phyloP scores from a whole-genome alignment of 2,113 vertebrate species.

The Nyctereutes procyonoides region DNA sequence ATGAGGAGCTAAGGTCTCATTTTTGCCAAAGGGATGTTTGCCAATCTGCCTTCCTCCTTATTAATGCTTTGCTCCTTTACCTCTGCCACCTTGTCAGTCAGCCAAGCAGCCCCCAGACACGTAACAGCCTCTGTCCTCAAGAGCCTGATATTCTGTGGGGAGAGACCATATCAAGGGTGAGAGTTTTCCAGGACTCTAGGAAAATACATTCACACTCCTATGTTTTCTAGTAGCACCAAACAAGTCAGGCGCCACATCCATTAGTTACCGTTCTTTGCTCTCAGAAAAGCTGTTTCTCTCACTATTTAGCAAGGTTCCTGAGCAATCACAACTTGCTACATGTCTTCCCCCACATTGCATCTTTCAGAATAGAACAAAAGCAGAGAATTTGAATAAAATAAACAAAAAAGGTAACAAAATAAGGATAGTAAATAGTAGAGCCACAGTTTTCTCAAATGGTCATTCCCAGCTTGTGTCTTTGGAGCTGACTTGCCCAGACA shows the following conservation, averaged over 20 bases:
- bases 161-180: not conserved
- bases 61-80: slow-evolving; percentile 53
- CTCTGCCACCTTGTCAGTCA: slow-evolving; percentile 8
- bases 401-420: not conserved
- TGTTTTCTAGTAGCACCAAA: not conserved
- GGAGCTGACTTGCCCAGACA: not conserved
- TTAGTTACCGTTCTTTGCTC: not conserved
- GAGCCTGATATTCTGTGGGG: not conserved
- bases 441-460: not conserved
- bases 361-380: not conserved
- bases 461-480: not conserved
- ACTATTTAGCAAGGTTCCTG: not conserved
- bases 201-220: not conserved
- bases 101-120: not conserved
- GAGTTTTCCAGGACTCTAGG: not conserved
- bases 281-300: not conserved
- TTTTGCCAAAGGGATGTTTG: slow-evolving; percentile 65
- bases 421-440: not conserved
- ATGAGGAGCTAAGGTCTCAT: slow-evolving; percentile 59
- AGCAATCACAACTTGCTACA: not conserved
- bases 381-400: not conserved
- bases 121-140: not conserved
- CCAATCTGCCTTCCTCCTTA: slow-evolving; percentile 54
- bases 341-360: not conserved
- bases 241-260: not conserved